Evolutionary conservation across 2,888 invertebrate genomes (phyloP).

Genomic region (Pseudeuparius sepicola): DNA sequence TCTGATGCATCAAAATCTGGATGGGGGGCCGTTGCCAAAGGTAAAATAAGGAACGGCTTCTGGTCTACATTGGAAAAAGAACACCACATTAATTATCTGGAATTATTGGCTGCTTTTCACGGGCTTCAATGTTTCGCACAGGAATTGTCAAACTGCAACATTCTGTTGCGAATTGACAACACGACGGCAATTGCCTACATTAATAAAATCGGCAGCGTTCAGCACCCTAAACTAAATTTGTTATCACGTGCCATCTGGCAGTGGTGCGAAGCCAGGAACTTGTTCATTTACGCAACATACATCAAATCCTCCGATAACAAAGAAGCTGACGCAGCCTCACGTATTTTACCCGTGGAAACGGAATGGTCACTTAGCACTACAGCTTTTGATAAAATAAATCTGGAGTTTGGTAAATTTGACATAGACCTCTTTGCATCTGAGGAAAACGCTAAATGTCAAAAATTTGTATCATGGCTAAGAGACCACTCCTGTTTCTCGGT

Average conservation of each 20-base stretch:
- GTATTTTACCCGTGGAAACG: background rate
- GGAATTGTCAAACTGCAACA: slow-evolving; percentile 16
- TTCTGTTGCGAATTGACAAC: too few species aligned
- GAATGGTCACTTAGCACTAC: slow-evolving; percentile 1
- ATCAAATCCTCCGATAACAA: slow-evolving; percentile 3
- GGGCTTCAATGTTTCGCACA: too few species aligned
- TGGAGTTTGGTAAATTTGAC: slow-evolving; percentile 3
- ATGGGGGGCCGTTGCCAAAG: slow-evolving; percentile 22
- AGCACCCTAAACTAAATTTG: slow-evolving; percentile 7
- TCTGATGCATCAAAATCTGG: slow-evolving; percentile 22
- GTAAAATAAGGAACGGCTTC: slow-evolving; percentile 16
- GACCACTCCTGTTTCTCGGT: slow-evolving; percentile 9
- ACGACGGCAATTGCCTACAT: slow-evolving; percentile 13
- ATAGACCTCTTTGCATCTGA: slow-evolving; percentile 12
- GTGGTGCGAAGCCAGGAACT: slow-evolving; percentile 25
- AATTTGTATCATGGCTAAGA: slow-evolving; percentile 11
- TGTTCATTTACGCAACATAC: slow-evolving; percentile 12
- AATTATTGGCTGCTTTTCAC: too few species aligned
- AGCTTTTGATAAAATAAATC: slow-evolving; percentile 6
- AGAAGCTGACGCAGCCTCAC: background rate
- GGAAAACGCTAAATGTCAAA: slow-evolving; percentile 8
- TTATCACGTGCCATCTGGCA: slow-evolving; percentile 13
- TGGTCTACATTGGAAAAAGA: slow-evolving; percentile 20
- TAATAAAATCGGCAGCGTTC: slow-evolving; percentile 12
- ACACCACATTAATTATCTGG: too few species aligned